A percentile compares a stretch with the other conserved stretches of the same genome.
phyloP scores from a whole-genome alignment of 2,113 vertebrate species.

The Zapus hudsonius region DNA sequence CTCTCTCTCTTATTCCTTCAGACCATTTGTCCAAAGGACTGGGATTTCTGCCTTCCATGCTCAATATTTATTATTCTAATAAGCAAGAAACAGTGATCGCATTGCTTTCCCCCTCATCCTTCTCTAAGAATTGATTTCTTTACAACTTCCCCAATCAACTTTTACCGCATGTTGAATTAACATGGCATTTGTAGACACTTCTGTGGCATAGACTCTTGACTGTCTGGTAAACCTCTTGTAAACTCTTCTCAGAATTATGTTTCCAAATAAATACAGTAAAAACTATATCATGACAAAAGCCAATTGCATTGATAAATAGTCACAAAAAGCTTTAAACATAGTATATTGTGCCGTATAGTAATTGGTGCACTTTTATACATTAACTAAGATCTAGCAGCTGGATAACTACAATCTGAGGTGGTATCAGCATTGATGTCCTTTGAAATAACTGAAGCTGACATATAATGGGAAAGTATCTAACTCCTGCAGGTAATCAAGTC shows the following conservation, averaged over 20 bases:
- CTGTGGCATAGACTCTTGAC: not conserved
- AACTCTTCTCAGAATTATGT: constrained; percentile 27
- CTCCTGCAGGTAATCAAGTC: constrained; percentile 4
- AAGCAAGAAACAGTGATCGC: constrained; percentile 8
- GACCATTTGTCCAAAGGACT: not conserved
- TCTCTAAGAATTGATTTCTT: not conserved
- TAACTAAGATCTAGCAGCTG: not conserved
- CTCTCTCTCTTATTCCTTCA: not conserved
- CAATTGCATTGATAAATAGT: not conserved
- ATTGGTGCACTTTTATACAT: not conserved
- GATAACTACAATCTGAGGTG: not conserved
- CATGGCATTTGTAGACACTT: not conserved
- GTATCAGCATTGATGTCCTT: not conserved
- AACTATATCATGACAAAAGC: not conserved
- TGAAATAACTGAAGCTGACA: constrained; percentile 5
- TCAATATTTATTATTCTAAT: not conserved
- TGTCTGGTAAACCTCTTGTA: not conserved
- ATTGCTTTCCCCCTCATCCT: not conserved
- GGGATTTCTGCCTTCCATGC: not conserved
- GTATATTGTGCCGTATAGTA: not conserved
- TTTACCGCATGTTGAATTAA: not conserved
- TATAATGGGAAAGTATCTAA: not conserved
- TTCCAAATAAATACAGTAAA: constrained; percentile 41
- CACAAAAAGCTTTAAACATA: not conserved
- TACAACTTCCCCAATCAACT: not conserved